Percentiles rank a stretch among this genome's conserved stretches.
These are phyloP conservation scores for Aphyosemion australe DNA, from an alignment of 2,113 vertebrate genomes.

Conservation along the genomic window DNA sequence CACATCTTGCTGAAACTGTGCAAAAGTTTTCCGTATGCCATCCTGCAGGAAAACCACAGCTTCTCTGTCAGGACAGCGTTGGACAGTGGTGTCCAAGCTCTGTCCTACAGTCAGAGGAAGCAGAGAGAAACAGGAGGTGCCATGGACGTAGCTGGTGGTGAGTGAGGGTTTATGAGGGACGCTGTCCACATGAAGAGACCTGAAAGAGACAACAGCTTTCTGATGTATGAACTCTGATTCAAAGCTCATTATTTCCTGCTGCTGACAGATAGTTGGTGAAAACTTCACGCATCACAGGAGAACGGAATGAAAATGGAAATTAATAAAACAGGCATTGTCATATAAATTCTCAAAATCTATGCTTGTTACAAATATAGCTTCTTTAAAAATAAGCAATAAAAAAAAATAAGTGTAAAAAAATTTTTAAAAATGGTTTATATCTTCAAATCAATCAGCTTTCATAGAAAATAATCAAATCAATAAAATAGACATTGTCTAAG, in stretches of 20 bases:
- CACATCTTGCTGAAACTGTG: constrained; percentile 86
- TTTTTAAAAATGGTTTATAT: too few species aligned
- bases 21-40: constrained; percentile 84
- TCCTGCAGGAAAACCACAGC: constrained; percentile 83
- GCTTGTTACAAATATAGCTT: too few species aligned
- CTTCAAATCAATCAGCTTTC: too few species aligned
- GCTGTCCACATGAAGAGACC: constrained; percentile 73
- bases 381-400: too few species aligned
- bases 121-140: constrained; percentile 68
- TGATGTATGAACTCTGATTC: background rate
- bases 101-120: constrained; percentile 79
- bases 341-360: too few species aligned
- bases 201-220: constrained; percentile 44
- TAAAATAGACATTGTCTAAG: too few species aligned
- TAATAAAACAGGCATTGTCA: too few species aligned
- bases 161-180: constrained; percentile 58
- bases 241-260: background rate
- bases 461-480: too few species aligned
- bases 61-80: constrained; percentile 80
- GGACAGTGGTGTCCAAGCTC: constrained; percentile 74
- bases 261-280: too few species aligned
- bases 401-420: too few species aligned
- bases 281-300: too few species aligned
- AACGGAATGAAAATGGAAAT: too few species aligned
- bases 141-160: constrained; percentile 86